Base-by-base conservation (phyloP, 1,140 invertebrate genomes). In the Bombus turneri region DNA sequence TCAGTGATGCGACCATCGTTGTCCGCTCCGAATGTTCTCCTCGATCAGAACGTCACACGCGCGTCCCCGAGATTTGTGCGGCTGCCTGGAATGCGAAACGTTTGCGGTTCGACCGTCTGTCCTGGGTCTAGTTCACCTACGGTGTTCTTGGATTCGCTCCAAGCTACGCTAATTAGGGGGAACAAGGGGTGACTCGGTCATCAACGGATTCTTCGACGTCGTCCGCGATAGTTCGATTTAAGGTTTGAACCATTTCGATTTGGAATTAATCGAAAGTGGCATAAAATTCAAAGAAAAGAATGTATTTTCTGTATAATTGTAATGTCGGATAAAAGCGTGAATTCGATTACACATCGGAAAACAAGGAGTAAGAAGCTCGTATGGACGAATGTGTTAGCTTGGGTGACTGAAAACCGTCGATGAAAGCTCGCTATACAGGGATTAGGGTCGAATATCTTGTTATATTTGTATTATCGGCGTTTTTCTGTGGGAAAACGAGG, bases 1-100 rank as follows among this genome's bases (percentile, higher is more conserved):
- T 79, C 87, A 79, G 73, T 75, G 78, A 69, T 74, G 66, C 62
- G 74, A 62, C 76, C 71, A 43, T 53, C 79, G 86, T 88, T 88
- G 82, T 86, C 82, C 83, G 83, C 74, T 64, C 80, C 88, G 81
- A 84, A 77, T 89, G 81, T 87, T 87, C 75, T 77, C 81, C 81
- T 75, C 81, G 68, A 57, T 59, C 81, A 80, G 76, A 64, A 89
- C 85, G 88, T 89, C 88, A 89, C 81, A 87, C 85, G 87, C 87
- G 90, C 81, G 87, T 91, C 89, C 86, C 73, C 89, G 86, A 92
- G 90, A 92, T 91, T 92, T 92, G 89, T 87, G 91, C 91, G 90
- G 91, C 90, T 85, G 87, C 85, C 86, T 85, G 91, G 88, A 91
- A 92, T 92, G 89, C 85, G 86, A 92, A 89, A 87, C 91, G 90